Conservation (phyloP, 2,888 invertebrate species). For the Neuroscelio doddi region DNA sequence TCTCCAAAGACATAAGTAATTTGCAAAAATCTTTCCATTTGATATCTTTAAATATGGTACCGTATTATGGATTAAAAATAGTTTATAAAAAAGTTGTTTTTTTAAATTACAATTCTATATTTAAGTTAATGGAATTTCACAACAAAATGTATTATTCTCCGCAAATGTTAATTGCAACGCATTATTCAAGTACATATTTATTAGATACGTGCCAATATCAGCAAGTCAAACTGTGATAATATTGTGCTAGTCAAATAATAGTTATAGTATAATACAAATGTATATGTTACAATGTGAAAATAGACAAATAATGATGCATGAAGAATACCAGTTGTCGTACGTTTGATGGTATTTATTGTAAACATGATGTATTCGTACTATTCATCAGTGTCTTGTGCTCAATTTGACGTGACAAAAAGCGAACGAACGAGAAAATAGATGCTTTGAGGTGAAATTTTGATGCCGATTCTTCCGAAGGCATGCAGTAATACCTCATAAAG, state of each 20-base stretch:
- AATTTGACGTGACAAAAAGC: constrained; percentile 27
- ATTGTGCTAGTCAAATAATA: background rate
- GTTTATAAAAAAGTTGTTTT: too few relatives aligned
- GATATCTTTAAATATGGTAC: too few relatives aligned
- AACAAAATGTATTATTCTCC: too few relatives aligned
- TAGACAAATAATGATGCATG: constrained; percentile 8
- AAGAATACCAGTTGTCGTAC: constrained; percentile 2
- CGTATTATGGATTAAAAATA: too few relatives aligned
- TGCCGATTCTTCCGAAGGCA: constrained; percentile 28
- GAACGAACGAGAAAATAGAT: constrained; percentile 27
- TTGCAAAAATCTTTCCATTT: too few relatives aligned
- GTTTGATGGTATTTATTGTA: constrained; percentile 6
- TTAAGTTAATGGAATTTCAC: too few relatives aligned
- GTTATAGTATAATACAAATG: constrained; percentile 1
- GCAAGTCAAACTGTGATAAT: background rate
- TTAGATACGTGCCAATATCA: background rate
- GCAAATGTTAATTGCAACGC: too few relatives aligned
- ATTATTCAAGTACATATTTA: too few relatives aligned
- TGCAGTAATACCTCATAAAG: constrained; percentile 37
- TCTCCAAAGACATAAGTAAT: too few relatives aligned
- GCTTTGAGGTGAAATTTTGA: constrained; percentile 27
- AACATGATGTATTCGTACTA: constrained; percentile 8
- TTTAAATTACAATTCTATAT: too few relatives aligned
- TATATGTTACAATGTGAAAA: constrained; percentile 1
- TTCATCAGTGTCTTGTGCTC: constrained; percentile 28